Evolutionary conservation across 2,888 invertebrate genomes (phyloP), one percentile per base, ranked within the genome.

Genomic region (Penaeus monodon): DNA sequence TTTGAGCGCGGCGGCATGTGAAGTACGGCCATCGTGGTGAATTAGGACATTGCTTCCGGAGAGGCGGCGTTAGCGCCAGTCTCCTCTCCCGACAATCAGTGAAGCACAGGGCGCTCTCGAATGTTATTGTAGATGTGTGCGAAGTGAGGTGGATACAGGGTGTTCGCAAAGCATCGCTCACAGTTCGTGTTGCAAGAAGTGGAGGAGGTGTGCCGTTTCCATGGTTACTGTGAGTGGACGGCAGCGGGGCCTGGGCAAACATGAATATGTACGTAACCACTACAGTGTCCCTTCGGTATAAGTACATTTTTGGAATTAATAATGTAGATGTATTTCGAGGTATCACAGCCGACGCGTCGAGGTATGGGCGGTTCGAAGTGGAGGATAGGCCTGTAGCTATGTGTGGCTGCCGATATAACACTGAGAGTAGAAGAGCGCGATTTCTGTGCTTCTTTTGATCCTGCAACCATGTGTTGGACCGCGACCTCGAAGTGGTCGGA

Each of bases 191-290:
- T 83, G 78, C 49, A 70, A 14, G 24, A 24, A 70, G 22, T 83
- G 87, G 87, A 87, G 38, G 38, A 82, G 33, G 57, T 57, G 57
- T 7, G 79, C 49, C 57, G 78, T 63, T 70, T 14, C 20, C 63
- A 80, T 80, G 70, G 27, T 63, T n/a, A 85, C 85, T 38, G 80
- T 79, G 70, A 78, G 79, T 38, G 87, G 78, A 49, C 83, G 66
- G n/a, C 68, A 74, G 68, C 12, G 74, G 80, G 27, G n/a, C 79
- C 24, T 81, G 49, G 17, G 44, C 81, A 29, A 70, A 76, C 38
- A 33, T 81, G n/a, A 24, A 29, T 68, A 44, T 44, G 44, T 38
- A 22, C 76, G 76, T 81, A 12, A 38, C 78, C 33, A 29, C 81
- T 65, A 38, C 70, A 27, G 76, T 57, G 27, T 81, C 81, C 65